A percentile compares a stretch with the other conserved stretches of the same genome.
Conservation (phyloP, 2,888 invertebrate species). For the Drosophila yooni region DNA sequence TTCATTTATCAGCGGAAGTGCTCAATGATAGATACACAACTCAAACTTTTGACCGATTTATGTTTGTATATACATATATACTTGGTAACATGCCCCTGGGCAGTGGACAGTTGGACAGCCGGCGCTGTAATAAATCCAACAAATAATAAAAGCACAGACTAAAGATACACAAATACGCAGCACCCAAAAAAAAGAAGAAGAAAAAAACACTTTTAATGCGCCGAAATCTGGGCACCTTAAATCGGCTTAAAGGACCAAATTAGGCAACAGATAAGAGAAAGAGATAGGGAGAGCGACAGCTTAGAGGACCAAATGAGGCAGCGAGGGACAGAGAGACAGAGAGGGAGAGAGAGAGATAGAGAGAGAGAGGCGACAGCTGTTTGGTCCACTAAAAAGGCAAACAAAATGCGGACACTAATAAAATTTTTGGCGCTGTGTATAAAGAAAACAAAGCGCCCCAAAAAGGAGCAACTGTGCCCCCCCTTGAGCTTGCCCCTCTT, state of each 20-base stretch:
- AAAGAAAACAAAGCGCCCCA: constrained; percentile 14
- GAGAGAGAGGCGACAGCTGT: constrained; percentile 57
- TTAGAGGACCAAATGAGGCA: constrained; percentile 8
- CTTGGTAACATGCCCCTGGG: not conserved
- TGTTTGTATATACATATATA: constrained; percentile 6
- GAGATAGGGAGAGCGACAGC: constrained; percentile 47
- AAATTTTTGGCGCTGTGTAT: constrained; percentile 51
- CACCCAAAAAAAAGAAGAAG: not conserved
- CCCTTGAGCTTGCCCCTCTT: not conserved
- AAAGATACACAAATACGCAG: constrained; percentile 1
- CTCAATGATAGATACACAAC: constrained; percentile 55
- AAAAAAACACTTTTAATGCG: constrained; percentile 57
- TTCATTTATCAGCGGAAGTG: constrained; percentile 75
- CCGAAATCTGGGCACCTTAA: constrained; percentile 75
- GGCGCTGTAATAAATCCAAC: constrained; percentile 54
- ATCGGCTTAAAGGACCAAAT: constrained; percentile 70
- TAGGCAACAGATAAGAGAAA: constrained; percentile 61
- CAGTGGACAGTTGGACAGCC: constrained; percentile 21
- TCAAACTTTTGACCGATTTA: constrained; percentile 75
- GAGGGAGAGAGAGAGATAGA: not conserved
- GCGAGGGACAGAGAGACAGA: not conserved
- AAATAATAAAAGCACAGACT: constrained; percentile 41
- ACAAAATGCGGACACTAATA: constrained; percentile 71
- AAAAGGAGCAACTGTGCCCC: constrained; percentile 25
- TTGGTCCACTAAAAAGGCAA: constrained; percentile 64